Percentiles rank a stretch among this genome's conserved stretches.
Evolutionary conservation across 2,797 vertebrate species (phyloP).

Genomic region (Stomatorhinus walkeri): DNA sequence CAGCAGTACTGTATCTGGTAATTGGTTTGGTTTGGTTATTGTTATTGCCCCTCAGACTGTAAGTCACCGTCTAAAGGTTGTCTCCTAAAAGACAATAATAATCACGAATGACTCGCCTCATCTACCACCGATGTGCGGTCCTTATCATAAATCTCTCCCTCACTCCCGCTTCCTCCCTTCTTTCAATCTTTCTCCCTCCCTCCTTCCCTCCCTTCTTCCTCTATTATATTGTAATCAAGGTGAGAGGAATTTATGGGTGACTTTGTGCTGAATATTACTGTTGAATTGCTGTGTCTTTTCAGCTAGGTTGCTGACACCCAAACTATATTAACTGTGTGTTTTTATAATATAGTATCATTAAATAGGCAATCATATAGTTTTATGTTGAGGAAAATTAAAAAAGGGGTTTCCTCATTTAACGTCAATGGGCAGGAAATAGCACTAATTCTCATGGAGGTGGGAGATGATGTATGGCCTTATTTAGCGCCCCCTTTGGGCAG

Average conservation of each 20-base stretch:
- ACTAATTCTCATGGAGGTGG: background rate
- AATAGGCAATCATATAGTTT: background rate
- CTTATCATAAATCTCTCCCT: slow-evolving; percentile 7
- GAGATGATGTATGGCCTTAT: background rate
- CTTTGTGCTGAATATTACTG: slow-evolving; percentile 9
- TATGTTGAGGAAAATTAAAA: slow-evolving; percentile 8
- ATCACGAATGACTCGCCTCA: slow-evolving; percentile 3
- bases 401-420: background rate
- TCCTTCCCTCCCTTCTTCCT: background rate
- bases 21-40: slow-evolving; percentile 14
- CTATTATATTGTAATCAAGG: background rate
- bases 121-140: background rate
- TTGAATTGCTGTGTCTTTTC: background rate
- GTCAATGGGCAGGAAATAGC: background rate
- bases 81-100: slow-evolving; percentile 9
- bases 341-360: slow-evolving; percentile 1
- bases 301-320: background rate
- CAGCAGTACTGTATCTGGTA: background rate
- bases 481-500: background rate
- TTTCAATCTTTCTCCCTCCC: background rate
- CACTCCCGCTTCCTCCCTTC: background rate
- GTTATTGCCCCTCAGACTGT: slow-evolving; percentile 1
- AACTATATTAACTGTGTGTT: background rate
- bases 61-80: slow-evolving; percentile 11
- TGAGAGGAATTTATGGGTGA: slow-evolving; percentile 13